Conservation (phyloP, 2,797 vertebrate species). For the Sebastes nivosus region DNA sequence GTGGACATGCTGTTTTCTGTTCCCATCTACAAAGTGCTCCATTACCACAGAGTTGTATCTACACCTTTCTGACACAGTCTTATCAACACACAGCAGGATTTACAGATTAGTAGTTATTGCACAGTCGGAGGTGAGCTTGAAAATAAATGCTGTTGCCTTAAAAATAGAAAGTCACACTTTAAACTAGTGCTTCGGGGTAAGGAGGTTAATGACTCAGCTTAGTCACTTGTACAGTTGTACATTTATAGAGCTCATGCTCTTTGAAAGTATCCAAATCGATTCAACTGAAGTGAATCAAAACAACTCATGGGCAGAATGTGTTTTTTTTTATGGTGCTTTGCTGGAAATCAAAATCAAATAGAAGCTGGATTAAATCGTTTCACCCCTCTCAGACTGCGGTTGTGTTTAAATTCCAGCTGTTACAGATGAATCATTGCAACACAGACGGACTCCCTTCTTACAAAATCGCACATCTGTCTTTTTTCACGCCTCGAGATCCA, state of each 20-base stretch:
- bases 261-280: not conserved
- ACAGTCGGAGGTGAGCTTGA: not conserved
- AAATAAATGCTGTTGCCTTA: not conserved
- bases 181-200: not conserved
- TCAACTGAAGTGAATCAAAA: not conserved
- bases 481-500: not conserved
- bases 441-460: not conserved
- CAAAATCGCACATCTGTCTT: not conserved
- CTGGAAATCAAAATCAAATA: slow-evolving; percentile 8
- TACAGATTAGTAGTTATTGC: slow-evolving; percentile 1
- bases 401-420: slow-evolving; percentile 15
- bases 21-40: not conserved
- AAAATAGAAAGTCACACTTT: not conserved
- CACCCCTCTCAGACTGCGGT: not conserved
- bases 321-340: not conserved
- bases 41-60: not conserved
- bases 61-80: not conserved
- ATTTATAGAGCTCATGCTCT: not conserved
- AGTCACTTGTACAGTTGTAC: not conserved
- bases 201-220: not conserved
- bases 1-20: not conserved
- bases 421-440: slow-evolving; percentile 1
- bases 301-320: not conserved
- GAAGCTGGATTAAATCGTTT: not conserved
- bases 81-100: not conserved